Conservation (phyloP, 2,113 vertebrate genomes). For the Ammodramus savannarum region DNA sequence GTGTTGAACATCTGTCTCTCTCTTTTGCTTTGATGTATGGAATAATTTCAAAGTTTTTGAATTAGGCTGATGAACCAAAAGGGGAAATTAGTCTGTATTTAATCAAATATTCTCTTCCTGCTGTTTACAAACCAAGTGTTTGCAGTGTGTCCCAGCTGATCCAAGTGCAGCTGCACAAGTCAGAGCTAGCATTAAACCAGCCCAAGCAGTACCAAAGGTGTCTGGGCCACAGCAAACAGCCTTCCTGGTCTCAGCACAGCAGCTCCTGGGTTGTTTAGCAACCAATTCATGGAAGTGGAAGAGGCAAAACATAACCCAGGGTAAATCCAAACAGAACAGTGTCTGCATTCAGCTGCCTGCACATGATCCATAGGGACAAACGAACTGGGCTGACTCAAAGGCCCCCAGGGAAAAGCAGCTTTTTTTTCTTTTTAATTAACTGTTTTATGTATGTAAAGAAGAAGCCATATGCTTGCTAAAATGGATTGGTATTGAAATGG, state of each 20-base stretch:
- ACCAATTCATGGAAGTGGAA: not conserved
- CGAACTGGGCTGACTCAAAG: not conserved
- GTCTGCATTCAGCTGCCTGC: not conserved
- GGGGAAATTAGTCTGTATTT: not conserved
- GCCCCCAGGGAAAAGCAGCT: not conserved
- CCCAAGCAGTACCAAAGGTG: not conserved
- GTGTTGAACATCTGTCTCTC: not conserved
- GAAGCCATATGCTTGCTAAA: not conserved
- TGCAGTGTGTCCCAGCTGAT: not conserved
- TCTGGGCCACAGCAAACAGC: not conserved
- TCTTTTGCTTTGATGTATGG: not conserved
- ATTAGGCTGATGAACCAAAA: not conserved
- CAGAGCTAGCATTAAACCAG: not conserved
- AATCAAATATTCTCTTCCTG: not conserved
- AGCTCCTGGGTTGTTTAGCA: not conserved
- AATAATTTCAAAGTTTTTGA: not conserved
- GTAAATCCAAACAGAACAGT: not conserved
- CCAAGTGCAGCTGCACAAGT: not conserved
- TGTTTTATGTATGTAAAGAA: not conserved
- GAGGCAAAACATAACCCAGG: not conserved
- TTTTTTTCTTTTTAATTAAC: not conserved
- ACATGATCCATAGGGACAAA: not conserved
- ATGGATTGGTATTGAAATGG: slow-evolving; percentile 1
- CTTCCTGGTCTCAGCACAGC: not conserved
- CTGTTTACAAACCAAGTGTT: not conserved